Conservation (phyloP, 2,113 vertebrate species). For the Tympanuchus pallidicinctus region DNA sequence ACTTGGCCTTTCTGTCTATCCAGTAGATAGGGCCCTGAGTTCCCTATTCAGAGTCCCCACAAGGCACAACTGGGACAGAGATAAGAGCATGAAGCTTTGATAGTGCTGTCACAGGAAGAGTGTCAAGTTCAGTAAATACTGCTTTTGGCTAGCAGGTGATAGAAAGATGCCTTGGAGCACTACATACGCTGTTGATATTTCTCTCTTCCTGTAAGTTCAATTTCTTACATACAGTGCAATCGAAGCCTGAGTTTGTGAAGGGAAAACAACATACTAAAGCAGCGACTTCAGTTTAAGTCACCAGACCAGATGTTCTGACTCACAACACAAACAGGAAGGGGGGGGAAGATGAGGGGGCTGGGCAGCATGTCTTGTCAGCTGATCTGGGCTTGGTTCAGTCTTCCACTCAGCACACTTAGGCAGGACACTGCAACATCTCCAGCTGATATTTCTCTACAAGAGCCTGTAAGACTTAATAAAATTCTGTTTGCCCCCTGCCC, state of each 20-base stretch:
- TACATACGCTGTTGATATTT: background rate
- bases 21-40: background rate
- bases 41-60: rapidly evolving
- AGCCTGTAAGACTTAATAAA: background rate
- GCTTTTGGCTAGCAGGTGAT: background rate
- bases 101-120: background rate
- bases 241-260: background rate
- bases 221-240: background rate
- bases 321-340: background rate
- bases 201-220: background rate
- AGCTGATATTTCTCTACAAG: background rate
- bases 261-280: background rate
- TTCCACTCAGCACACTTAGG: background rate
- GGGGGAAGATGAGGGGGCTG: background rate
- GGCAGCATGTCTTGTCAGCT: background rate
- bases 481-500: background rate
- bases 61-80: background rate
- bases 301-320: background rate
- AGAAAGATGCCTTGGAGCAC: background rate
- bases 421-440: background rate
- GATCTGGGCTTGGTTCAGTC: background rate
- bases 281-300: background rate
- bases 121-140: background rate
- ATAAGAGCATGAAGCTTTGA: background rate
- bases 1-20: background rate